phyloP scores from a whole-genome alignment of 2,888 invertebrate species.

The Cryptus viduatorius region DNA sequence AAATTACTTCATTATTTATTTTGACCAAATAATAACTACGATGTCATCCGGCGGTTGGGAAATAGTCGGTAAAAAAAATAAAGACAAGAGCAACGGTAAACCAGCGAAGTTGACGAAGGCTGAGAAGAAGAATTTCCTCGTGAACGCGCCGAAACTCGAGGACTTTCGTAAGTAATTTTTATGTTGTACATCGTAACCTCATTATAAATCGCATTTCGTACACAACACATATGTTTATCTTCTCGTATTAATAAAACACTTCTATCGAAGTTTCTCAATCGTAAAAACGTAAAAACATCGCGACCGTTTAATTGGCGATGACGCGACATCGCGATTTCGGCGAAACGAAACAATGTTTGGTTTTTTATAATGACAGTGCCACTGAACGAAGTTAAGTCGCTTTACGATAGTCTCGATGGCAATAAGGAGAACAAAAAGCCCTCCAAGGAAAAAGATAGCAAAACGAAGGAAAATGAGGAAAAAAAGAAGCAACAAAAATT shows the following conservation, averaged over 20 bases:
- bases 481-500: constrained; percentile 85
- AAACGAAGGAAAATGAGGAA: constrained; percentile 85
- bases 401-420: constrained; percentile 88
- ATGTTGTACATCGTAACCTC: constrained; percentile 23
- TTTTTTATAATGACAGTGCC: constrained; percentile 86
- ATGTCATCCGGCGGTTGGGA: constrained; percentile 84
- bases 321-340: constrained; percentile 6
- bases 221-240: constrained; percentile 21
- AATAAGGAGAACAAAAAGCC: constrained; percentile 88
- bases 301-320: too few species aligned
- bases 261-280: not conserved
- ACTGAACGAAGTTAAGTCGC: constrained; percentile 89
- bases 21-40: constrained; percentile 13
- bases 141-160: constrained; percentile 90
- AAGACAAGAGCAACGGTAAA: constrained; percentile 86
- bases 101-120: constrained; percentile 86
- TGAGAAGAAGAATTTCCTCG: constrained; percentile 88
- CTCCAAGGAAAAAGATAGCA: constrained; percentile 80
- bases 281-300: too few species aligned
- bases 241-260: not conserved
- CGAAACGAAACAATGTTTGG: not conserved
- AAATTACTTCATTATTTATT: constrained; percentile 9
- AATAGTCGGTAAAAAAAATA: constrained; percentile 87
- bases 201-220: constrained; percentile 41
- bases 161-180: constrained; percentile 89